Evolutionary conservation across 2,797 vertebrate genomes (phyloP).

Genomic region (Gymnocypris eckloni): DNA sequence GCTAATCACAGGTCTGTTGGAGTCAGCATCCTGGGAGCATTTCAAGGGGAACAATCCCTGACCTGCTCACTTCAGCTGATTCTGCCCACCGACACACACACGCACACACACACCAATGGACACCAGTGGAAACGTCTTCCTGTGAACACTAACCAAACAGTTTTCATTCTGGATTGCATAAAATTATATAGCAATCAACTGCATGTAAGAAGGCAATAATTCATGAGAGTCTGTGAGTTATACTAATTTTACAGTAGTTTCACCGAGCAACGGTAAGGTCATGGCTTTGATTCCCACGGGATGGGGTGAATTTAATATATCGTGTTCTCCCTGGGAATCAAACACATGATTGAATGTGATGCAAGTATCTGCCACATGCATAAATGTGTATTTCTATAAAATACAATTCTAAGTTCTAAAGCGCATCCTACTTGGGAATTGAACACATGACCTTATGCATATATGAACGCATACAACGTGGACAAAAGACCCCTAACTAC

Average conservation of each 20-base stretch:
- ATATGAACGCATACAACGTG: background rate
- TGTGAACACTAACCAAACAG: background rate
- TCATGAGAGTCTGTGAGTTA: too few relatives aligned
- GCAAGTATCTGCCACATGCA: background rate
- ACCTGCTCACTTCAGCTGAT: conserved; percentile 49
- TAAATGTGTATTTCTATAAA: background rate
- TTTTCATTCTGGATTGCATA: background rate
- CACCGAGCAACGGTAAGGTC: too few relatives aligned
- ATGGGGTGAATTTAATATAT: too few relatives aligned
- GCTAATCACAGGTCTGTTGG: conserved; percentile 59
- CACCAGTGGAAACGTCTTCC: conserved; percentile 2
- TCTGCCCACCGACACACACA: background rate
- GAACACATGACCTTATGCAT: background rate
- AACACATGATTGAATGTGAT: background rate
- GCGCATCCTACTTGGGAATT: background rate
- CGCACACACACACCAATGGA: background rate
- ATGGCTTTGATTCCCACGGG: too few relatives aligned
- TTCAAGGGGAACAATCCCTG: conserved; percentile 56
- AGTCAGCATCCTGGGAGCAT: conserved; percentile 55
- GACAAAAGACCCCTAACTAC: too few relatives aligned
- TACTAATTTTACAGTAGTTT: too few relatives aligned
- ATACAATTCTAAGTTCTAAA: background rate
- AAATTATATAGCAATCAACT: background rate
- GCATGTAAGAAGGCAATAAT: too few relatives aligned
- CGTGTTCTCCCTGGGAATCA: background rate